A percentile compares a stretch with the other conserved stretches of the same genome.
Evolutionary conservation across 2,888 invertebrate genomes (phyloP).

Genomic region (Pollenia griseotomentosa): DNA sequence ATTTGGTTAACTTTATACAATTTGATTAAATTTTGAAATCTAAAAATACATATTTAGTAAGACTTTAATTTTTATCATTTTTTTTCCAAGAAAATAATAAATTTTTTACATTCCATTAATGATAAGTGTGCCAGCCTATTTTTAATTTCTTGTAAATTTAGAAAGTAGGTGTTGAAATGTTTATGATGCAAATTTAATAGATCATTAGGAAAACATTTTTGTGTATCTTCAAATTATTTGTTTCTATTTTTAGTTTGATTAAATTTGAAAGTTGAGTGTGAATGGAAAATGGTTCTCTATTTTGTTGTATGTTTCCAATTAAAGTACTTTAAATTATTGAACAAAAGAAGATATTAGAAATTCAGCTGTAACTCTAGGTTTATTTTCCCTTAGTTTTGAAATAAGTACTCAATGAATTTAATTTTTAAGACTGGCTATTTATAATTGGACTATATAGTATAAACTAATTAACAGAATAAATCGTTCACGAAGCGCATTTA

Average conservation of each 20-base stretch:
- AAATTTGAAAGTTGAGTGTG: not conserved
- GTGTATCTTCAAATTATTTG: not conserved
- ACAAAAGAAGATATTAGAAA: too few relatives aligned
- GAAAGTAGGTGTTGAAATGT: conserved; percentile 34
- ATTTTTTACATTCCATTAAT: not conserved
- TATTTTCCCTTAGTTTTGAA: too few relatives aligned
- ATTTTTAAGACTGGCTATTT: too few relatives aligned
- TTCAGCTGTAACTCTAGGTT: too few relatives aligned
- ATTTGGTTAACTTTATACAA: not conserved
- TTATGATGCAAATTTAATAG: conserved; percentile 46
- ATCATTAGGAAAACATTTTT: not conserved
- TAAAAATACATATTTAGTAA: not conserved
- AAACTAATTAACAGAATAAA: too few relatives aligned
- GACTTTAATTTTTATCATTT: not conserved
- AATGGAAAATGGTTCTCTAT: not conserved
- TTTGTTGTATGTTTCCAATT: too few relatives aligned
- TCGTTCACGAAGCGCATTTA: too few relatives aligned
- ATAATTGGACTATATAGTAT: too few relatives aligned
- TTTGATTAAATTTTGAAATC: conserved; percentile 4
- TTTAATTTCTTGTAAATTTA: not conserved
- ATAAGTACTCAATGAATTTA: too few relatives aligned
- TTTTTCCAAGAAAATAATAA: not conserved
- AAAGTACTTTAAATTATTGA: too few relatives aligned
- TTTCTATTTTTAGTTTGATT: not conserved
- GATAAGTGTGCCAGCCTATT: not conserved